Conservation (phyloP, 2,113 vertebrate species). For the Ophiodon elongatus region DNA sequence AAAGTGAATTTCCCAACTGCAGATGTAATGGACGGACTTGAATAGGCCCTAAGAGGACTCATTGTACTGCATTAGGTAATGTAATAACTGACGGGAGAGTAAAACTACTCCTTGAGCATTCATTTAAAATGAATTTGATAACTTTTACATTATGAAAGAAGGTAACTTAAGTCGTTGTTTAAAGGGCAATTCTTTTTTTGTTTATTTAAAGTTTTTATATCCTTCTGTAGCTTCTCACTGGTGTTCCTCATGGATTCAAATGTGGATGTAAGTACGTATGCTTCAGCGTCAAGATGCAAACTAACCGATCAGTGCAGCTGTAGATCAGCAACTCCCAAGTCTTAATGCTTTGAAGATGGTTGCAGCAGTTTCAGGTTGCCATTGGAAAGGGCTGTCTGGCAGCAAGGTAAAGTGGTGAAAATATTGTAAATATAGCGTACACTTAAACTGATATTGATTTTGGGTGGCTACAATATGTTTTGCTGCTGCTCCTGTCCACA, state of each 20-base stretch:
- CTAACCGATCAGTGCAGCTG: too few relatives aligned
- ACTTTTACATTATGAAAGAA: neutral
- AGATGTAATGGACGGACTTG: neutral
- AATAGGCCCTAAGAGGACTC: neutral
- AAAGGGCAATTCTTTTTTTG: neutral
- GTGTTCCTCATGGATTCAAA: neutral
- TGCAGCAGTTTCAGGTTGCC: too few relatives aligned
- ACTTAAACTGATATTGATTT: too few relatives aligned
- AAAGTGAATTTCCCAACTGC: constrained; percentile 12
- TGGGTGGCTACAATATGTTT: too few relatives aligned
- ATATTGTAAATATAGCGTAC: too few relatives aligned
- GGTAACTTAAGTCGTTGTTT: constrained; percentile 4
- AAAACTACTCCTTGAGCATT: neutral
- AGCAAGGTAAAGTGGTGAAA: too few relatives aligned
- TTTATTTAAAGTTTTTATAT: neutral
- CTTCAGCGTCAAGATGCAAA: too few relatives aligned
- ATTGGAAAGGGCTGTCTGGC: too few relatives aligned
- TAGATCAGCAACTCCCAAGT: too few relatives aligned
- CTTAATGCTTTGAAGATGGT: too few relatives aligned
- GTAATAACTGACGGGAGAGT: constrained; percentile 8
- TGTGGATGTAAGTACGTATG: neutral
- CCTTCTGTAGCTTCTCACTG: neutral
- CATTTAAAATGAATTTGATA: neutral
- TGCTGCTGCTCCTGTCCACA: too few relatives aligned
- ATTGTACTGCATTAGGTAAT: neutral